phyloP scores from a whole-genome alignment of 2,797 vertebrate genomes.

The Clarias pachynema region DNA sequence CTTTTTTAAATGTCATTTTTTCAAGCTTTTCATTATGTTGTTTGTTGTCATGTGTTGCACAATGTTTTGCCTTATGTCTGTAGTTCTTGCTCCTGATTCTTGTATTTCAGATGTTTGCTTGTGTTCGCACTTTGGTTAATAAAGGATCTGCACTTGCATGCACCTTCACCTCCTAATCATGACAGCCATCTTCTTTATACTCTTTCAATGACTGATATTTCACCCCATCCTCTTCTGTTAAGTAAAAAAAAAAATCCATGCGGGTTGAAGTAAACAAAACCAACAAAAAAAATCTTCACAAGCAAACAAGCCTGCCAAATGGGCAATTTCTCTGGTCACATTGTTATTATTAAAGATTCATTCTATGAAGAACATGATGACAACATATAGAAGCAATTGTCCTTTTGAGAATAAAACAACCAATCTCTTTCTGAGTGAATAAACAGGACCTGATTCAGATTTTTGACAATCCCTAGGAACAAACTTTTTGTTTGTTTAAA shows the following conservation, averaged over 20 bases:
- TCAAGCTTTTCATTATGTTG: no score
- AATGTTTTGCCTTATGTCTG: no score
- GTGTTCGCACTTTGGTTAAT: no score
- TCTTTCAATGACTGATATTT: conserved; percentile 26
- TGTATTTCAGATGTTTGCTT: no score
- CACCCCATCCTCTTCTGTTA: neutral
- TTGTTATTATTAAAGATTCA: conserved; percentile 24
- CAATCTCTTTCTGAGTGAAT: conserved; percentile 16
- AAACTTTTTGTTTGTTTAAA: conserved; percentile 25
- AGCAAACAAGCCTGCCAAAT: conserved; percentile 12
- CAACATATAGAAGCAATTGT: conserved; percentile 4
- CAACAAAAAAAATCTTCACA: conserved; percentile 15
- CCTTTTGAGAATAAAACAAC: conserved; percentile 16
- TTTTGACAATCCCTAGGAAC: neutral
- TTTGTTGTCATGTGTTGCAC: no score
- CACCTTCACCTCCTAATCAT: no score
- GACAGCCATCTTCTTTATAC: conserved; percentile 1
- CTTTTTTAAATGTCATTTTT: no score
- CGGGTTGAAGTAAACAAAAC: neutral
- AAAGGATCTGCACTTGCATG: no score
- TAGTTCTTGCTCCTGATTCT: no score
- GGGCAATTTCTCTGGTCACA: conserved; percentile 12
- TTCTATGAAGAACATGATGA: conserved; percentile 7
- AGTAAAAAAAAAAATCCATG: neutral
- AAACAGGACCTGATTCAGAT: conserved; percentile 29